Evolutionary conservation across 2,113 vertebrate species (phyloP).

Genomic region (Fregetta grallaria): DNA sequence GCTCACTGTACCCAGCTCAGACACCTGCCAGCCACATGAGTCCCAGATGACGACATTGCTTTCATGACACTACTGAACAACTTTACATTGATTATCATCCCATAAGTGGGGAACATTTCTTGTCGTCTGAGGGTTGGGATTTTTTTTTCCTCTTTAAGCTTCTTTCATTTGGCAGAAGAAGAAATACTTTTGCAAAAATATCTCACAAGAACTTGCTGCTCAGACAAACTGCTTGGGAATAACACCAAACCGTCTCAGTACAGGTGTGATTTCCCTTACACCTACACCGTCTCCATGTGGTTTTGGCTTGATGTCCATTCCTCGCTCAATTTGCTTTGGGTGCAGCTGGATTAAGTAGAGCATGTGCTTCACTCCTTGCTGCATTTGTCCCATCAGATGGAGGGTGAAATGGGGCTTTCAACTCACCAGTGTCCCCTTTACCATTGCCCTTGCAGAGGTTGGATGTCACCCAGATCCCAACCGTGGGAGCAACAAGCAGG

Average conservation of each 20-base stretch:
- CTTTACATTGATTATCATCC: neutral
- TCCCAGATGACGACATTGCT: accelerated
- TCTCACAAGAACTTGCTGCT: neutral
- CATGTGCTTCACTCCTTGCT: neutral
- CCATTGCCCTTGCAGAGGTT: neutral
- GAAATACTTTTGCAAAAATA: neutral
- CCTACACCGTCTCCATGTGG: neutral
- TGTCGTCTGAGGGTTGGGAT: neutral
- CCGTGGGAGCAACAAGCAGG: neutral
- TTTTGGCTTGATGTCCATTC: neutral
- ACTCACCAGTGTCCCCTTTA: neutral
- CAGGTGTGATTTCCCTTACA: neutral
- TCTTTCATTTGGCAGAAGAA: neutral
- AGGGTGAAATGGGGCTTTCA: neutral
- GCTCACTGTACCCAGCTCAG: neutral
- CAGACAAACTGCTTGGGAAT: accelerated
- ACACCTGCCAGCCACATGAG: neutral
- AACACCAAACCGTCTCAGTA: accelerated
- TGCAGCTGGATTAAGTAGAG: neutral
- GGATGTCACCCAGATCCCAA: neutral
- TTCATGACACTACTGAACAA: neutral
- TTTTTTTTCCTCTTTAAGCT: neutral
- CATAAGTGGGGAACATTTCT: neutral
- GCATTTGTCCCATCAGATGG: neutral
- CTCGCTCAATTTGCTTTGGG: neutral